phyloP scores from a whole-genome alignment of 1,140 invertebrate species.

The Ceratosolen solmsi region DNA sequence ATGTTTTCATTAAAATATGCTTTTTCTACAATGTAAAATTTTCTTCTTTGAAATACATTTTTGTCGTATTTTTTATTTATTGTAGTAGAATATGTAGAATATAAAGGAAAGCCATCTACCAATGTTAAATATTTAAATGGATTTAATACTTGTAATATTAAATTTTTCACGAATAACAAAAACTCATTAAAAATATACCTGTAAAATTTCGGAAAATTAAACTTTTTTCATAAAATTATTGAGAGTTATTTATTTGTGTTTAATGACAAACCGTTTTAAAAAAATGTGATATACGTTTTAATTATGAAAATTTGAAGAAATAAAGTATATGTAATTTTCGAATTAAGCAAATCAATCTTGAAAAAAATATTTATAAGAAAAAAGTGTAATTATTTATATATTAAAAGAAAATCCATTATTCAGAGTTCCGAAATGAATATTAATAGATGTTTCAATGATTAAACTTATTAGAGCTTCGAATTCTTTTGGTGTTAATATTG shows the following conservation, averaged over 20 bases:
- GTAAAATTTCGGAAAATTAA: background rate
- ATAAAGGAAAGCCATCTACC: constrained; percentile 14
- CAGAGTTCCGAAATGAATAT: no score
- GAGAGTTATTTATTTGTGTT: background rate
- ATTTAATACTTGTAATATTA: constrained; percentile 49
- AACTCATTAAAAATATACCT: constrained; percentile 33
- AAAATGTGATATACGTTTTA: no score
- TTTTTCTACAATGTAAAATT: constrained; percentile 17
- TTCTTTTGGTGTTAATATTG: no score
- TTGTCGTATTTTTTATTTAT: constrained; percentile 35
- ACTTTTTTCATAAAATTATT: background rate
- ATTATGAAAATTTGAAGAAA: no score
- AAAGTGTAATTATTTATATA: no score
- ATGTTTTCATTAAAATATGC: constrained; percentile 8
- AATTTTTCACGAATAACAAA: constrained; percentile 20
- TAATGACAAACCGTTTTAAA: background rate
- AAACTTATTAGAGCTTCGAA: no score
- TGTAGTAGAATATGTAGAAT: constrained; percentile 24
- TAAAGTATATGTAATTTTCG: no score
- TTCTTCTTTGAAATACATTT: constrained; percentile 5
- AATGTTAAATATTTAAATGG: constrained; percentile 30
- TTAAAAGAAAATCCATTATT: no score
- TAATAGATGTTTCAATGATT: no score
- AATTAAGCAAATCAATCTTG: no score
- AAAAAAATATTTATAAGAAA: no score